phyloP scores from a whole-genome alignment of 2,797 vertebrate species.

The Pampus argenteus region DNA sequence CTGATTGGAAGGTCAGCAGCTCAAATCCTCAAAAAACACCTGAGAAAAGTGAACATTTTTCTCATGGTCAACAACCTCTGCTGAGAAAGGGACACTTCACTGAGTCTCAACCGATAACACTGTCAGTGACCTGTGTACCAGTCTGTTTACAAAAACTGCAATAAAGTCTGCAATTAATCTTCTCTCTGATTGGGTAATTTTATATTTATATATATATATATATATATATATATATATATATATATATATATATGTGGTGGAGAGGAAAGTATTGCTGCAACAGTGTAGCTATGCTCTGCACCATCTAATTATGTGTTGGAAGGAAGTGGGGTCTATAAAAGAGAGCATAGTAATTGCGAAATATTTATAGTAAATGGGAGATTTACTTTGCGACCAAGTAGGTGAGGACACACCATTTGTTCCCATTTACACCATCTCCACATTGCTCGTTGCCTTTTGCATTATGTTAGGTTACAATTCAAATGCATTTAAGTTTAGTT shows the following conservation, averaged over 20 bases:
- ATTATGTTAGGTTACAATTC: too few species aligned
- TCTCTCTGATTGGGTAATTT: too few species aligned
- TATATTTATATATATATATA: too few species aligned
- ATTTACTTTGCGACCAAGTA: constrained; percentile 1
- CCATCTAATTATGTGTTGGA: constrained; percentile 3
- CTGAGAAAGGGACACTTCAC: constrained; percentile 25
- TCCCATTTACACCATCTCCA: background rate
- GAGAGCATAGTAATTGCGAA: constrained; percentile 8
- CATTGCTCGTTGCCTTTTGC: background rate
- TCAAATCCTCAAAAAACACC: constrained; percentile 29
- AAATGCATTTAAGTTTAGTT: too few species aligned
- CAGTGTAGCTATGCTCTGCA: background rate
- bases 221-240: too few species aligned
- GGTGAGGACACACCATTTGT: background rate
- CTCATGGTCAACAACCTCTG: constrained; percentile 19
- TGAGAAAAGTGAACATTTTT: constrained; percentile 37
- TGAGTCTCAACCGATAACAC: constrained; percentile 17
- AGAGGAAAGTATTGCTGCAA: constrained; percentile 1
- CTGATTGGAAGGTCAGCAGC: constrained; percentile 40
- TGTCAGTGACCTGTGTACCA: background rate
- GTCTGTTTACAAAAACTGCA: background rate
- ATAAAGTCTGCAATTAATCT: background rate
- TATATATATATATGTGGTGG: too few species aligned
- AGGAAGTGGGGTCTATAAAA: constrained; percentile 4
- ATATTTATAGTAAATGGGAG: constrained; percentile 14